A percentile compares a stretch with the other conserved stretches of the same genome.
Evolutionary conservation across 1,140 invertebrate species (phyloP).

Genomic region (Megathymus violae): DNA sequence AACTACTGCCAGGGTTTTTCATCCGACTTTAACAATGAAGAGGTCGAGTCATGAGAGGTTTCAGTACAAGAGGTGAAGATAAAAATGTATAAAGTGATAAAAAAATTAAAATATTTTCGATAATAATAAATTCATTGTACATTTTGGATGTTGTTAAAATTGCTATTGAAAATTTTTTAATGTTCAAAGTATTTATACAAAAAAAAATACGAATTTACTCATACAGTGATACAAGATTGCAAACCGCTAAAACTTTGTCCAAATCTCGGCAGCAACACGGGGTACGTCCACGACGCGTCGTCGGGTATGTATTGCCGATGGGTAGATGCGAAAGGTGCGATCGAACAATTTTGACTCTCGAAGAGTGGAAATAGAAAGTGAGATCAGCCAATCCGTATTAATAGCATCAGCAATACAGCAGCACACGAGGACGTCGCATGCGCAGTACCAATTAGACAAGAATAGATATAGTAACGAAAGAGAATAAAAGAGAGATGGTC

Average conservation of each 20-base stretch:
- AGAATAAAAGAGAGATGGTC: background rate
- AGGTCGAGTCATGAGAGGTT: too few relatives aligned
- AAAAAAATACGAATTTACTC: too few relatives aligned
- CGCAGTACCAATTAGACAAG: slow-evolving; percentile 1
- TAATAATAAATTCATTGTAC: too few relatives aligned
- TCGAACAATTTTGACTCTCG: slow-evolving; percentile 56
- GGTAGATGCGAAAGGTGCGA: slow-evolving; percentile 51
- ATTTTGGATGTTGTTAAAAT: too few relatives aligned
- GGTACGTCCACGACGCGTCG: slow-evolving; percentile 39
- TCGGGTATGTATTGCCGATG: slow-evolving; percentile 59
- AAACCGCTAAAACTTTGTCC: background rate
- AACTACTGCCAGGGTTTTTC: too few relatives aligned
- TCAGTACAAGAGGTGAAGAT: too few relatives aligned
- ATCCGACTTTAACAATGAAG: too few relatives aligned
- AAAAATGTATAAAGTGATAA: too few relatives aligned
- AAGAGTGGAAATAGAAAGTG: slow-evolving; percentile 43
- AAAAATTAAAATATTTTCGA: too few relatives aligned
- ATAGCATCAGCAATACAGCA: slow-evolving; percentile 69
- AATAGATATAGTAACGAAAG: background rate
- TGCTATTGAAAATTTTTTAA: too few relatives aligned
- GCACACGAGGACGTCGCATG: slow-evolving; percentile 38
- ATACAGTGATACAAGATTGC: too few relatives aligned
- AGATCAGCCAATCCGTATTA: slow-evolving; percentile 66
- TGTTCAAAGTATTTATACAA: too few relatives aligned
- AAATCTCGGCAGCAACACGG: slow-evolving; percentile 7